Evolutionary conservation across 2,113 vertebrate species (phyloP), one percentile per base, ranked within the genome.

Genomic region (Cathartes aura): DNA sequence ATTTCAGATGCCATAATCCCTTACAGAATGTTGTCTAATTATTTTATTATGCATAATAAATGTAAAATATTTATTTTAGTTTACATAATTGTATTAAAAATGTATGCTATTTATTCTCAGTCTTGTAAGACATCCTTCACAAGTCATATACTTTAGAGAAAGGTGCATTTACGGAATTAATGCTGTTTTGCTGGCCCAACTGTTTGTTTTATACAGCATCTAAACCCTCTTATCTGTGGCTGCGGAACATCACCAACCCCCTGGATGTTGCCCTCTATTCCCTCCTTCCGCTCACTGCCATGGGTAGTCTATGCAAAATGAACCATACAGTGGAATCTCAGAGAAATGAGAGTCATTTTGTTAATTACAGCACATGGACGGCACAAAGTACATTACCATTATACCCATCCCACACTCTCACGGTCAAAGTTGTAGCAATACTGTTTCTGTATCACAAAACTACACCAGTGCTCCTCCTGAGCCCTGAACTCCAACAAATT

Each of bases 1-100:
- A 92, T 83, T 95, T 90, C 90, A 86, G 70, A 92, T 59, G 73
- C 82, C 90, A 86, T 78, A 91, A 88, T 84, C 84, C 55, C 86
- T 84, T 79, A 78, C 58, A 76, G 85, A 92, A 91, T 47, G 76
- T 85, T 90, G 70, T 90, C 78, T 97, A 94, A 93, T 92, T 97
- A 96, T 84, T 93, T 92, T 95, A 94, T 92, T 90, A 97, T 89
- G 81, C 92, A 92, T 92, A 95, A 97, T 89, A 98, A 96, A 97
- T 82, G 88, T 90, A 97, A 97, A 96, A 97, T 97, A 95, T 89
- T 97, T 92, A 96, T 66, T 93, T 82, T 85, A 76, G 45, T 74
- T 72, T 82, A 93, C 62, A 96, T 94, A 95, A 95, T 66, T 94
- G 40, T 74, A 95, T 95, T 94, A 94, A 97, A 96, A 97, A 97